Evolutionary conservation across 2,888 invertebrate species (phyloP), one percentile per base, ranked within the genome.

Genomic region (Leptinotarsa tumamoca): DNA sequence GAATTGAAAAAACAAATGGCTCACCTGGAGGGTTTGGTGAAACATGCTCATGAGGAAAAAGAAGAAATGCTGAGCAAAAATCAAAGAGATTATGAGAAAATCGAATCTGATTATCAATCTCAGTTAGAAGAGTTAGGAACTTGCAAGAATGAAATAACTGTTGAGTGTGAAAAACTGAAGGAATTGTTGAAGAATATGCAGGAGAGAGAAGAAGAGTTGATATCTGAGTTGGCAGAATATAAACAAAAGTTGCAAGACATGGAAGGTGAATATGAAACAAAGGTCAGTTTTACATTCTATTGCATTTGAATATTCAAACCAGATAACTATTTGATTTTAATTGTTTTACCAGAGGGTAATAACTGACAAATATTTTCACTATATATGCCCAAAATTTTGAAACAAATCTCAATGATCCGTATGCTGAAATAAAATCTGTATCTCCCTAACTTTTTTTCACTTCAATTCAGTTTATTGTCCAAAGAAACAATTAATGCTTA

Each of bases 101-200:
- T 89, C 52, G 90, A 92, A 80, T 85, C 85, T n/a, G 90, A 90
- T 71, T 85, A 91, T 52, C 90, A 89, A 70, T 84, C 87, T 5
- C 90, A 89, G 78, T 79, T 88, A 63, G 85, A 87, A 73, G 80
- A 85, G 49, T 80, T 89, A 51, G 83, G 87, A 70, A 82, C 81
- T 2, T 87, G 86, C 67, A 88, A 87, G 67, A 87, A 86, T 75
- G 83, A 84, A 23, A 78, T 89, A 58, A 79, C 83, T 7, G 82
- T 86, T 58, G 84, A 88, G 72, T 86, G 86, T 76, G 88, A 89
- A 80, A 86, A 86, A 73, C 84, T 90, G 68, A 87, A 88, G 72
- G 90, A 91, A 76, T 88, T 88, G 77, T 85, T 87, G 50, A 85
- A 84, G 72, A 83, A 82, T 49, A 78, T 76, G 49, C 82, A 85